Evolutionary conservation across 2,113 vertebrate genomes (phyloP).

Genomic region (Salvelinus fontinalis): DNA sequence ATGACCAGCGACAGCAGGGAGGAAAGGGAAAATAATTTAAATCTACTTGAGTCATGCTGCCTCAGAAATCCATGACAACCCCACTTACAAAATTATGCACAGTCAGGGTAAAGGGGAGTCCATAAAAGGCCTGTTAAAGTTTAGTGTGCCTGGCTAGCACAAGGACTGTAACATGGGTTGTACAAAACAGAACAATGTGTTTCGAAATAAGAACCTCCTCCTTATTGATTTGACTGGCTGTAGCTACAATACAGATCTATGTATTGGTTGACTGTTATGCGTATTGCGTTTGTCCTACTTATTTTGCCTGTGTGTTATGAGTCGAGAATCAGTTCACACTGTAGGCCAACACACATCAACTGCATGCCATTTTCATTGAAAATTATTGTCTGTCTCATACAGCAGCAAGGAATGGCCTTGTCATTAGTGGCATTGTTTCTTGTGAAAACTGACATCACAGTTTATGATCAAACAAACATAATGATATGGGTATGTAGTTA

Average conservation of each 20-base stretch:
- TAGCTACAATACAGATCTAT: background rate
- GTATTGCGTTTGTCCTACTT: background rate
- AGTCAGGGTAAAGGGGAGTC: background rate
- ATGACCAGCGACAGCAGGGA: no score
- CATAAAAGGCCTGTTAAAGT: background rate
- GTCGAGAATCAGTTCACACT: constrained; percentile 23
- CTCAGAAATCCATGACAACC: constrained; percentile 1
- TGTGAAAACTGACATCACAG: no score
- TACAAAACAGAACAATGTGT: background rate
- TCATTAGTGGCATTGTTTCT: no score
- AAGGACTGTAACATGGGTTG: constrained; percentile 1
- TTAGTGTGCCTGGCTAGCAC: constrained; percentile 3
- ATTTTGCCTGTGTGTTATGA: constrained; percentile 8
- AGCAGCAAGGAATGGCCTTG: no score
- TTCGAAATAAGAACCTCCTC: background rate
- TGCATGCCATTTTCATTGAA: no score
- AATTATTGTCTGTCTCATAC: no score
- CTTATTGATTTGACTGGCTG: background rate
- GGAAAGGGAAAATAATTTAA: background rate
- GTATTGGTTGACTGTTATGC: constrained; percentile 12
- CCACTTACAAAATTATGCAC: background rate
- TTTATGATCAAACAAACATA: no score
- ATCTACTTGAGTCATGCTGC: no score
- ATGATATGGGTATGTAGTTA: no score
- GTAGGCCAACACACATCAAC: background rate